Percentiles rank a stretch among this genome's conserved stretches.
Conservation (phyloP, 2,113 vertebrate genomes). For the Archilochus colubris region DNA sequence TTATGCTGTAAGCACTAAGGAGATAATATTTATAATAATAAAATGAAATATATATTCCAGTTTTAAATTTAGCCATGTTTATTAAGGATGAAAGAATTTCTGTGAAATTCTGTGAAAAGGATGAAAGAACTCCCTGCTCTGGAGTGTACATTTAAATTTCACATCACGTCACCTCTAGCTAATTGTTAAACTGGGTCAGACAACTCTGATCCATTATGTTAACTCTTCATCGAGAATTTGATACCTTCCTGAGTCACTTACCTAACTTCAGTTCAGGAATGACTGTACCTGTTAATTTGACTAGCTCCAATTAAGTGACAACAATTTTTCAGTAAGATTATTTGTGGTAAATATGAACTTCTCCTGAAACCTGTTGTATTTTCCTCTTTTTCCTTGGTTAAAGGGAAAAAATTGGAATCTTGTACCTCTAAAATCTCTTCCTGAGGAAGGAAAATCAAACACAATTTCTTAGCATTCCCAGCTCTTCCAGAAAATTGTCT, state of each 20-base stretch:
- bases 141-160: constrained; percentile 47
- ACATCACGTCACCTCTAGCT: not conserved
- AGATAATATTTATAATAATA: constrained; percentile 46
- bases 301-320: not conserved
- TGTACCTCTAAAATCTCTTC: not conserved
- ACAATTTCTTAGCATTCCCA: not conserved
- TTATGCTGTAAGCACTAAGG: not conserved
- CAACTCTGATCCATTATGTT: constrained; percentile 49
- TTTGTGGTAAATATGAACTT: not conserved
- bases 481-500: not conserved
- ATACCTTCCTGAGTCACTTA: not conserved
- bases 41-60: constrained; percentile 28
- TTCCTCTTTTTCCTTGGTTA: not conserved
- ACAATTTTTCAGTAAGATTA: not conserved
- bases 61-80: constrained; percentile 49
- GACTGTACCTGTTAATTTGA: not conserved
- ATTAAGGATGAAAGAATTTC: constrained; percentile 49
- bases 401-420: not conserved
- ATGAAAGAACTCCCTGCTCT: constrained; percentile 40
- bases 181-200: constrained; percentile 67
- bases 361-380: not conserved
- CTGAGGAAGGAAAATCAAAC: not conserved
- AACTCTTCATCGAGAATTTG: constrained; percentile 33
- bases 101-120: constrained; percentile 33
- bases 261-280: not conserved